Evolutionary conservation across 1,140 invertebrate genomes (phyloP).

Genomic region (Hormaphis cornu): DNA sequence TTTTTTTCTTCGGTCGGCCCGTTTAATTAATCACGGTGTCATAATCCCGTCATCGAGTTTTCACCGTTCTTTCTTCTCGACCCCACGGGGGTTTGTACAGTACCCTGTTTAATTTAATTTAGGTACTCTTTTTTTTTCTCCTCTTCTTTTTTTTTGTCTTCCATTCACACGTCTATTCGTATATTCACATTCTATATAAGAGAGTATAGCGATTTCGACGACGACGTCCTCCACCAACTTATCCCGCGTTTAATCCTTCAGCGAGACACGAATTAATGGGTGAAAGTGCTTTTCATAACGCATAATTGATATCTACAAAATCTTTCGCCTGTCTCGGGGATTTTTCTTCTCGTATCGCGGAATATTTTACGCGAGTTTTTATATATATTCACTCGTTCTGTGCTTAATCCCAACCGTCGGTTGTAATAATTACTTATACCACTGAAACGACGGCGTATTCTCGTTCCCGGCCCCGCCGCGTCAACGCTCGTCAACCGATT

Average conservation of each 20-base stretch:
- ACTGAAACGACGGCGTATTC: no score
- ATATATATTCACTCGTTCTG: no score
- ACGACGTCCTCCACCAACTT: neutral
- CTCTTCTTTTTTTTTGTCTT: neutral
- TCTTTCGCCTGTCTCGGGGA: neutral
- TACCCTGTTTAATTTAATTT: constrained; percentile 14
- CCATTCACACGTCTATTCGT: neutral
- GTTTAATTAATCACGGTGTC: constrained; percentile 31
- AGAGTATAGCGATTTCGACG: neutral
- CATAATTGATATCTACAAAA: neutral
- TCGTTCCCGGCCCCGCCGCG: no score
- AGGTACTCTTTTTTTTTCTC: no score
- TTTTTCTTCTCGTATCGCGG: neutral
- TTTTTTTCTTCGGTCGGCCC: neutral
- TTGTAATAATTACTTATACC: no score
- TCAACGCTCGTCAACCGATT: no score
- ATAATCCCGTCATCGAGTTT: constrained; percentile 17
- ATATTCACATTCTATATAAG: no score
- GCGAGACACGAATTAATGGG: constrained; percentile 16
- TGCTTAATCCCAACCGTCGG: no score
- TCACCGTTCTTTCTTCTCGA: neutral
- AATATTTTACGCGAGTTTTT: no score
- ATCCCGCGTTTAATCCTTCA: constrained; percentile 8
- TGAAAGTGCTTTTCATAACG: neutral
- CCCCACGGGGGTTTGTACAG: neutral